phyloP scores from a whole-genome alignment of 2,113 vertebrate genomes.

The Bettongia penicillata region DNA sequence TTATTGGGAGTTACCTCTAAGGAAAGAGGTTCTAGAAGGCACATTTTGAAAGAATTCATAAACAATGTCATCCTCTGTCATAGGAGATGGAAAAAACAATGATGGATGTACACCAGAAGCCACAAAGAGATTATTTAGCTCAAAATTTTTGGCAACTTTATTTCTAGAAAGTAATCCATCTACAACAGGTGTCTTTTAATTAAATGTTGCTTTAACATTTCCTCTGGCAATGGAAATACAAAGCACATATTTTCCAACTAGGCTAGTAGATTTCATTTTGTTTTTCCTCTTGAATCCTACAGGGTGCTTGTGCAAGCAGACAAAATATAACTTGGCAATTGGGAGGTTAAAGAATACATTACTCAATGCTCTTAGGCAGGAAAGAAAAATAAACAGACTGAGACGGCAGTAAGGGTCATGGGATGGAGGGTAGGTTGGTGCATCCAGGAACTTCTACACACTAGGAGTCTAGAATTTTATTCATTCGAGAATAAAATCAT shows the following conservation, averaged over 20 bases:
- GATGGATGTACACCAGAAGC: not conserved
- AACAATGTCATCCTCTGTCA: slow-evolving; percentile 7
- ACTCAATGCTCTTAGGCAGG: not conserved
- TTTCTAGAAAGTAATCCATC: not conserved
- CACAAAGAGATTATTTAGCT: not conserved
- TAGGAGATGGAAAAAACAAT: not conserved
- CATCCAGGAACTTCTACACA: not conserved
- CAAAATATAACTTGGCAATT: not conserved
- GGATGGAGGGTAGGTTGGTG: not conserved
- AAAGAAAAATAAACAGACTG: not conserved
- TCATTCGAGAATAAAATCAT: not conserved
- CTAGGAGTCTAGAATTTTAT: not conserved
- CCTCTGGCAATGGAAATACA: not conserved
- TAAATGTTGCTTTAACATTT: slow-evolving; percentile 5
- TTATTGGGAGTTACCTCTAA: not conserved
- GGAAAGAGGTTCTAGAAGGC: not conserved
- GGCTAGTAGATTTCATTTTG: not conserved
- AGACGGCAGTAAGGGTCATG: not conserved
- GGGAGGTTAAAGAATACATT: not conserved
- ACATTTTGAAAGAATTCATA: not conserved
- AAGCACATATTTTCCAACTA: not conserved
- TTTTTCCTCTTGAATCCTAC: not conserved
- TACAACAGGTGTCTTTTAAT: slow-evolving; percentile 3
- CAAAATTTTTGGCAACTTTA: not conserved
- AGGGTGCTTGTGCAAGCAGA: not conserved